phyloP scores from a whole-genome alignment of 2,888 invertebrate species.

The Epinotia brunnichana region DNA sequence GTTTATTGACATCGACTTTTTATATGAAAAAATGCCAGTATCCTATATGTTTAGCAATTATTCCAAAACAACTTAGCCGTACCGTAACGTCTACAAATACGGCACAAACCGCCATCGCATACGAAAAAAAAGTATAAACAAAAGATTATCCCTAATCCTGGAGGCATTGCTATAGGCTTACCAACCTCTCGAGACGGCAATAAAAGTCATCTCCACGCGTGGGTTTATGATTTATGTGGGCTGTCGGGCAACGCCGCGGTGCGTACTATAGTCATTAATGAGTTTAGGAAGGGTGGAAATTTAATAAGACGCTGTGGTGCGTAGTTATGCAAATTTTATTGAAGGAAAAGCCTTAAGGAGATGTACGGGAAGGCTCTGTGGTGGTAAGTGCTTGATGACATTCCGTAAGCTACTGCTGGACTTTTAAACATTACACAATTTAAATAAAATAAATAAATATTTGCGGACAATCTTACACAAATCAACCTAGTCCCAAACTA shows the following conservation, averaged over 20 bases:
- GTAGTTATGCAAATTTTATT: slow-evolving; percentile 84
- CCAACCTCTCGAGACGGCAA: slow-evolving; percentile 70
- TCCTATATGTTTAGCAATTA: neutral
- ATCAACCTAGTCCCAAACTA: too few relatives aligned
- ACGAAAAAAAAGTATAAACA: slow-evolving; percentile 65
- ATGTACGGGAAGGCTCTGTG: slow-evolving; percentile 56
- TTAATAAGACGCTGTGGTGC: slow-evolving; percentile 81
- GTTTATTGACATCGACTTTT: neutral
- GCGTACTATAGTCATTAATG: slow-evolving; percentile 83
- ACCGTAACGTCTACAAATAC: slow-evolving; percentile 34
- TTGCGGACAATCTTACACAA: too few relatives aligned
- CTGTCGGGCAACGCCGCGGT: slow-evolving; percentile 70
- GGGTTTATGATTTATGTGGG: slow-evolving; percentile 72
- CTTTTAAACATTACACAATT: neutral
- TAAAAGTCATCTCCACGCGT: slow-evolving; percentile 68
- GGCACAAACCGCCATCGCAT: slow-evolving; percentile 45
- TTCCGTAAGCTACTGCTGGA: neutral
- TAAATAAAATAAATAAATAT: too few relatives aligned
- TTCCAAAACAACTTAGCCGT: neutral
- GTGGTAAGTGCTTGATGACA: slow-evolving; percentile 31
- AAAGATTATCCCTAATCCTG: slow-evolving; percentile 70
- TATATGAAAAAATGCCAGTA: neutral
- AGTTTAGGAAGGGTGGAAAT: slow-evolving; percentile 81
- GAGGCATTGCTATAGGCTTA: slow-evolving; percentile 60
- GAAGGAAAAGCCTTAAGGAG: slow-evolving; percentile 71